Evolutionary conservation across 2,797 vertebrate species (phyloP), one percentile per base, ranked within the genome.

Genomic region (Tragopan temminckii): DNA sequence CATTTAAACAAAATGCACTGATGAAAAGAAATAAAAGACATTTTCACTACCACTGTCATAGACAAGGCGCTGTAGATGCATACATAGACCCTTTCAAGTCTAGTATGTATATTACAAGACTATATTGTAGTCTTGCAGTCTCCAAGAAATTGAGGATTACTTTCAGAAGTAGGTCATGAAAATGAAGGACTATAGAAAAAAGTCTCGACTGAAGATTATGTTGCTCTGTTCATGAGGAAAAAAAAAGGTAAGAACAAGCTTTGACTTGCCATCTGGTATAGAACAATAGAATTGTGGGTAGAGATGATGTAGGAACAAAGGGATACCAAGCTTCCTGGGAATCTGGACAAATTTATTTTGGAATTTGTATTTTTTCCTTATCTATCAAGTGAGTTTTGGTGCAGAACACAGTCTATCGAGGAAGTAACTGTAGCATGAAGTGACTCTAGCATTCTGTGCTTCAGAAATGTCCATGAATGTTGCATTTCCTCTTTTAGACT

Each of bases 121-220:
- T n/a, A n/a, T n/a, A n/a, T n/a, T n/a, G n/a, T n/a, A n/a, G n/a
- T n/a, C n/a, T n/a, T n/a, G 25, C 38, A 42, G 27, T 21, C 38
- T 40, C 61, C 61, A 63, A 42, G 27, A 63, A 63, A 31, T 2
- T 3, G 15, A 5, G 5, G 74, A 53, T 27, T 80, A 9, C 19
- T 77, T 94, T 82, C 64, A 90, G 71, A 66, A 93, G 77, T 17
- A 59, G 24, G 11, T 50, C 23, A 81, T 19, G 16, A 29, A 89
- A 85, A 66, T 68, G 20, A 85, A 85, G 33, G 17, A 76, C 88
- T 53, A 70, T 5, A 11, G 46, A 67, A 71, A 81, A 81, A 85
- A 58, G 4, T 33, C 20, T 84, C 58, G 13, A 74, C 31, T 77
- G 21, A 13, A 68, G 25, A 70, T 92, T 53, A 52, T 36, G 16